These are phyloP conservation scores for Scatophagus argus DNA, from an alignment of 2,113 vertebrate genomes.

Conservation along the genomic window DNA sequence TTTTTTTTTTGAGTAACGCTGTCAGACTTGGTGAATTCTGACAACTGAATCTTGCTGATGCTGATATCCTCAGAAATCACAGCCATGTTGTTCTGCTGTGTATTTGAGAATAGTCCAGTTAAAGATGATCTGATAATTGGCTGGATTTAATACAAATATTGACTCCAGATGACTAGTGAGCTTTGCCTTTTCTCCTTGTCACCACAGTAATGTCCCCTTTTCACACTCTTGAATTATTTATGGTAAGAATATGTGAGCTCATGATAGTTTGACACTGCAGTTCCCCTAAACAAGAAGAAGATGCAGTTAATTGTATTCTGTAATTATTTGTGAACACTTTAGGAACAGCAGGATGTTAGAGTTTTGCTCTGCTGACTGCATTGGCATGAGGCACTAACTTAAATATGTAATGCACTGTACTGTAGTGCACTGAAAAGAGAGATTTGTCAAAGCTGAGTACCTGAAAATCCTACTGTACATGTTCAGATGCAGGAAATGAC, in stretches of 20 bases:
- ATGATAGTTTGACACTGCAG: not conserved
- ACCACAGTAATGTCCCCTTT: not conserved
- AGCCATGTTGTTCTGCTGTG: not conserved
- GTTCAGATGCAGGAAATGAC: slow-evolving; percentile 12
- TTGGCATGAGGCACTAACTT: not conserved
- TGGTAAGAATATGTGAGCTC: not conserved
- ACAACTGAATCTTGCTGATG: slow-evolving; percentile 9
- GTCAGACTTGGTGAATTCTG: not conserved
- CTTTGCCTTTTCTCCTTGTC: not conserved
- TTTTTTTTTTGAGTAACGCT: slow-evolving; percentile 10
- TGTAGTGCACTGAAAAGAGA: not conserved
- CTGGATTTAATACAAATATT: not conserved
- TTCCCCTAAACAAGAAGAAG: not conserved
- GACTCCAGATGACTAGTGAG: not conserved
- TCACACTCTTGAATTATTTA: not conserved
- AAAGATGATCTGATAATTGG: not conserved
- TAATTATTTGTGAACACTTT: not conserved
- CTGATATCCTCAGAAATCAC: not conserved
- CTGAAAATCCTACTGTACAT: not conserved
- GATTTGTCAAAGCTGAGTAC: not conserved
- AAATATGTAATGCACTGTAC: not conserved
- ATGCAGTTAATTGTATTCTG: not conserved
- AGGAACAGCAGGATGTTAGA: not conserved
- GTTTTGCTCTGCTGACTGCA: not conserved
- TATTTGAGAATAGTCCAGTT: not conserved